Percentiles rank a stretch among this genome's conserved stretches.
phyloP scores from a whole-genome alignment of 2,113 vertebrate genomes.

The Suricata suricatta region DNA sequence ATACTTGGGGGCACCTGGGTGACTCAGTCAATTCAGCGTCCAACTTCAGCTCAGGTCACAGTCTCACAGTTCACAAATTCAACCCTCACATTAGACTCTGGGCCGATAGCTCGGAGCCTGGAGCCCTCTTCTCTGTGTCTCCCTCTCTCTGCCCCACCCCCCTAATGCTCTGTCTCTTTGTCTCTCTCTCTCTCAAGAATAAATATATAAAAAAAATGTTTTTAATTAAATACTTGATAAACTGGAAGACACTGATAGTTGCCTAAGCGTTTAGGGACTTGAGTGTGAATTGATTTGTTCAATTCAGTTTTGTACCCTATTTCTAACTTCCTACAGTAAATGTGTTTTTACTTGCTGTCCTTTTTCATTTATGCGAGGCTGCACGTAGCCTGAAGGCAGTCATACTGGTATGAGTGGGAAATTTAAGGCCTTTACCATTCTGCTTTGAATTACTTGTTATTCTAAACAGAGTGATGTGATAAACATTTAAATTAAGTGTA shows the following conservation, averaged over 20 bases:
- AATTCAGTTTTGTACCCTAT: not conserved
- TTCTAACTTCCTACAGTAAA: not conserved
- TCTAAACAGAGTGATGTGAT: not conserved
- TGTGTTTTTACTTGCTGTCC: not conserved
- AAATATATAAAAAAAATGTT: too few species aligned
- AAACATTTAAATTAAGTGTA: not conserved
- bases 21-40: too few species aligned
- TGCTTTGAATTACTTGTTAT: not conserved
- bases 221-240: not conserved
- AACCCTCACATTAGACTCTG: too few species aligned
- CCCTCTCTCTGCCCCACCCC: too few species aligned
- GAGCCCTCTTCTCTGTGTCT: too few species aligned
- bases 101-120: too few species aligned
- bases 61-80: too few species aligned
- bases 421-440: not conserved
- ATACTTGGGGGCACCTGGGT: not conserved
- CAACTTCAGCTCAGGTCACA: too few species aligned
- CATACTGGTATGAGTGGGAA: not conserved
- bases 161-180: too few species aligned
- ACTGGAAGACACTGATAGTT: not conserved
- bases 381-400: not conserved
- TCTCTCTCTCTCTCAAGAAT: too few species aligned
- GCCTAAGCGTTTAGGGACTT: not conserved
- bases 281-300: not conserved
- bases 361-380: not conserved